phyloP scores from a whole-genome alignment of 2,113 vertebrate genomes.

The Aleadryas rufinucha region DNA sequence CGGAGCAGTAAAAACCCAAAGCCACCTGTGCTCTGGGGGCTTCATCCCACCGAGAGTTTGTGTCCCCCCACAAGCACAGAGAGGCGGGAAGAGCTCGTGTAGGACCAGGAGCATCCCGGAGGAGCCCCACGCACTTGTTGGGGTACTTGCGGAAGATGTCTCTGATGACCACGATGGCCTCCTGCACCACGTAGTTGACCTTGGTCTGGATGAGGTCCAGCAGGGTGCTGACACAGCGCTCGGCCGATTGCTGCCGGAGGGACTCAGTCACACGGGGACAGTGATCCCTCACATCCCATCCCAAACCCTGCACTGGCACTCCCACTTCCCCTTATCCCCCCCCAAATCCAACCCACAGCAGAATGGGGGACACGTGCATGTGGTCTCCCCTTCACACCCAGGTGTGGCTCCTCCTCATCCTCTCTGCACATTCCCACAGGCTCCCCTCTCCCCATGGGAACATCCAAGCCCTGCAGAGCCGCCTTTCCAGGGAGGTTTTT shows the following conservation, averaged over 20 bases:
- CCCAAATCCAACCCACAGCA: background rate
- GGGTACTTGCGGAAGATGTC: constrained; percentile 99
- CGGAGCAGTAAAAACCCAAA: fast-evolving
- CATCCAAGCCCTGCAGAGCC: background rate
- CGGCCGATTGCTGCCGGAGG: constrained; percentile 87
- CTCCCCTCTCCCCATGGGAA: background rate
- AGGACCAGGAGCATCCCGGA: fast-evolving
- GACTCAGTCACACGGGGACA: background rate
- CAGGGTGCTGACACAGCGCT: constrained; percentile 95
- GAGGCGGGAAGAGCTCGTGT: fast-evolving
- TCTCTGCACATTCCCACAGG: background rate
- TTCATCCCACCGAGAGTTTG: background rate
- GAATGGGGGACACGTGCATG: fast-evolving
- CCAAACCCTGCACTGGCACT: background rate
- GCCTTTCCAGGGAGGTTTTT: background rate
- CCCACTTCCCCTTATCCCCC: background rate
- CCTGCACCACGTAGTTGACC: constrained; percentile 98
- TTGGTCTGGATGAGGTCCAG: constrained; percentile 98
- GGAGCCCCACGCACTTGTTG: constrained; percentile 91
- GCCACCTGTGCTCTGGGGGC: background rate
- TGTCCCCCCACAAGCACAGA: background rate
- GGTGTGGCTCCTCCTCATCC: background rate
- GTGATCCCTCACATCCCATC: fast-evolving
- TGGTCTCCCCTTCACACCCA: background rate
- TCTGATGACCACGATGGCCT: constrained; percentile 97